Conservation (phyloP, 1,140 invertebrate genomes). For the Theocolax elegans region DNA sequence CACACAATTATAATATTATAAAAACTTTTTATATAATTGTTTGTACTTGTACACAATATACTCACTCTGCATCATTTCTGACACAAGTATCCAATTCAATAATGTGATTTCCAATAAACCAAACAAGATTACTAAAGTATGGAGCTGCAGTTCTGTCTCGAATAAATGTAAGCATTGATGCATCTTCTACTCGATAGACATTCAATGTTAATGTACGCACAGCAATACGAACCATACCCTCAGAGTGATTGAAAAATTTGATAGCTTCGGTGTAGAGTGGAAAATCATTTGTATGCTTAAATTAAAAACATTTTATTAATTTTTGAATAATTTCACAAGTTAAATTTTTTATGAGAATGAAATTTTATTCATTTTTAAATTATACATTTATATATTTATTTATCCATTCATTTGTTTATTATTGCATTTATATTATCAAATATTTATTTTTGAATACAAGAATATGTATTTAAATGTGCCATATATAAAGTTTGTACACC, state of each 20-base stretch:
- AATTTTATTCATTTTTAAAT: too few relatives aligned
- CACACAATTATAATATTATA: too few relatives aligned
- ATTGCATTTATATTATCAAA: too few relatives aligned
- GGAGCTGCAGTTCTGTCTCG: slow-evolving; percentile 94
- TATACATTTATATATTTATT: too few relatives aligned
- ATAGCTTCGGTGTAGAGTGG: slow-evolving; percentile 98
- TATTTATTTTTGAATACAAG: too few relatives aligned
- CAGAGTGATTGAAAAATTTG: slow-evolving; percentile 98
- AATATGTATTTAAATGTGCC: too few relatives aligned
- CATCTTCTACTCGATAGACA: slow-evolving; percentile 95
- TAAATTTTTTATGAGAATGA: too few relatives aligned
- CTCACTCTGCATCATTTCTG: slow-evolving; percentile 93
- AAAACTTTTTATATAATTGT: too few relatives aligned
- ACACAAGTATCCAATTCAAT: slow-evolving; percentile 96
- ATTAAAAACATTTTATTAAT: slow-evolving; percentile 54
- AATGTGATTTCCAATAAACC: slow-evolving; percentile 99
- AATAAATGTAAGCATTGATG: slow-evolving; percentile 96
- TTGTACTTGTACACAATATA: too few relatives aligned
- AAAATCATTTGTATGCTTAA: slow-evolving; percentile 98
- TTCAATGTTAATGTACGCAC: slow-evolving; percentile 97
- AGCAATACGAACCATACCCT: slow-evolving; percentile 99
- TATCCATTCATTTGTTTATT: too few relatives aligned
- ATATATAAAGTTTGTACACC: too few relatives aligned
- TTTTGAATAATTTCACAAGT: too few relatives aligned
- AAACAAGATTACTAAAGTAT: slow-evolving; percentile 99